Conservation (phyloP, 2,888 invertebrate species). For the Pyrgus malvae region DNA sequence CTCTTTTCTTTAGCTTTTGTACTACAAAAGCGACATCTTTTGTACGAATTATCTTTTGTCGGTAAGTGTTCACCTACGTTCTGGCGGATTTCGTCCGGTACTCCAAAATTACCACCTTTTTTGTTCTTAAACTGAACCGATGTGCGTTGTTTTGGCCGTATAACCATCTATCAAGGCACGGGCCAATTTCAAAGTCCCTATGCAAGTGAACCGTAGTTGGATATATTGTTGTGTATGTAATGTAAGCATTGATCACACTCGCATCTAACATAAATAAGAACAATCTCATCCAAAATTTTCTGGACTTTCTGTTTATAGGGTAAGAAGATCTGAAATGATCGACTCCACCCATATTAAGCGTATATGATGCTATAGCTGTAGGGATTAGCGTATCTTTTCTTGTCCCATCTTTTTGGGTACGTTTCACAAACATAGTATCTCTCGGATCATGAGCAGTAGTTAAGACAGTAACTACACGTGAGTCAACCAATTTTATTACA, state of each 20-base stretch:
- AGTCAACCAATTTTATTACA: conserved; percentile 41
- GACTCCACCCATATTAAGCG: conserved; percentile 45
- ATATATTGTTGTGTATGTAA: conserved; percentile 35
- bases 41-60: conserved; percentile 39
- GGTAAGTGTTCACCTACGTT: conserved; percentile 44
- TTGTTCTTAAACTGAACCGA: conserved; percentile 33
- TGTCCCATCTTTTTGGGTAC: conserved; percentile 46
- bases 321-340: conserved; percentile 47
- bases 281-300: conserved; percentile 45
- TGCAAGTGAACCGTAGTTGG: conserved; percentile 24
- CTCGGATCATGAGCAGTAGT: conserved; percentile 39
- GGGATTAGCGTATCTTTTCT: conserved; percentile 42
- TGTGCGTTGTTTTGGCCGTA: conserved; percentile 3
- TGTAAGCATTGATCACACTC: conserved; percentile 36
- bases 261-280: conserved; percentile 42
- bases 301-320: conserved; percentile 40
- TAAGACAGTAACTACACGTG: conserved; percentile 36
- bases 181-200: conserved; percentile 35
- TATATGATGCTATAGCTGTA: conserved; percentile 43
- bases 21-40: conserved; percentile 44
- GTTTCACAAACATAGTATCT: conserved; percentile 36
- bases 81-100: conserved; percentile 42
- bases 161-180: conserved; percentile 26
- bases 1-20: conserved; percentile 34
- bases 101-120: conserved; percentile 39